A percentile compares a stretch with the other conserved stretches of the same genome.
Conservation (phyloP, 2,797 vertebrate species). For the Amblyopsis hoosieri region DNA sequence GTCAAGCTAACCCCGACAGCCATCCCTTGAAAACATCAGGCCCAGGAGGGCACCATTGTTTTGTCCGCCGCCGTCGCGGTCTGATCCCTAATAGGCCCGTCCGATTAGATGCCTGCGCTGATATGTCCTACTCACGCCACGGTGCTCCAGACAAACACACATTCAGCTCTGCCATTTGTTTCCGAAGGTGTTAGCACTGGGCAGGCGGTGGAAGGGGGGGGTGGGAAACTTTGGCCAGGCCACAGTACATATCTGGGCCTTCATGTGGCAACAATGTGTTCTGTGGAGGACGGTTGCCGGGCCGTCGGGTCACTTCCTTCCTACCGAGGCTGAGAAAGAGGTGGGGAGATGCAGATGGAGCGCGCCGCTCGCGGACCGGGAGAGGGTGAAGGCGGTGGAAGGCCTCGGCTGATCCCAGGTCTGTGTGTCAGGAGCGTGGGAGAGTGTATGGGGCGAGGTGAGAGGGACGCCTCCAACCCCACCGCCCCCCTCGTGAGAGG, state of each 20-base stretch:
- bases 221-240: conserved; percentile 70
- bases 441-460: conserved; percentile 56
- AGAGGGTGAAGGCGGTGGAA: conserved; percentile 12
- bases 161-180: conserved; percentile 71
- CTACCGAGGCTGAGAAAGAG: conserved; percentile 77
- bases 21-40: conserved; percentile 4
- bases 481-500: conserved; percentile 44
- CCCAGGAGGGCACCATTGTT: conserved; percentile 53
- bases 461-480: conserved; percentile 48
- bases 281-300: conserved; percentile 68
- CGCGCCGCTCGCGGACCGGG: conserved; percentile 25
- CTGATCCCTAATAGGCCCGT: conserved; percentile 62
- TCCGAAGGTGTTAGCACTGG: conserved; percentile 61
- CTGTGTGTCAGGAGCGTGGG: conserved; percentile 51
- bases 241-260: conserved; percentile 76
- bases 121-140: conserved; percentile 74
- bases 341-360: conserved; percentile 64
- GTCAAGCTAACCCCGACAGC: too few species aligned
- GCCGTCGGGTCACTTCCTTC: conserved; percentile 79
- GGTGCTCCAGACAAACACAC: conserved; percentile 72
- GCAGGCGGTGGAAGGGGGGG: conserved; percentile 43
- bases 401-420: conserved; percentile 21
- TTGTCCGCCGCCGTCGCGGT: conserved; percentile 49
- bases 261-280: conserved; percentile 77
- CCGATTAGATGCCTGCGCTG: conserved; percentile 70